These are phyloP conservation scores for Ianthella basta DNA, from an alignment of 37 sponge, comb jelly and placozoan genomes.

Conservation along the genomic window DNA sequence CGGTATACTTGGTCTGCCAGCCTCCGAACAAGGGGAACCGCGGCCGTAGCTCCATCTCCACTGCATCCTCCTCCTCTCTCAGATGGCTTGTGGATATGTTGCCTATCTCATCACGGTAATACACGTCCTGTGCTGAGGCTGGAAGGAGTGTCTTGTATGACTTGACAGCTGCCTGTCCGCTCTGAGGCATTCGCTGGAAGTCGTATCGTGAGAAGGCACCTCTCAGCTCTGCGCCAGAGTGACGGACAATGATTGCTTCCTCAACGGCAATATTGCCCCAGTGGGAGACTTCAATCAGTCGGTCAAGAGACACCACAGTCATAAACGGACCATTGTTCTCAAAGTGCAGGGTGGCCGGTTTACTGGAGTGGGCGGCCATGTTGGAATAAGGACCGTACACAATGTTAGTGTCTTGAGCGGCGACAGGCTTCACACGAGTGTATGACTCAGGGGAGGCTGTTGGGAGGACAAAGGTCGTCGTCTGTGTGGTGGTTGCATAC, in stretches of 20 bases:
- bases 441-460: conserved; percentile 73
- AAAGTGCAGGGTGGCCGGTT: conserved; percentile 74
- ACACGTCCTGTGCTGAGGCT: conserved; percentile 88
- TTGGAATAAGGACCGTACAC: conserved; percentile 90
- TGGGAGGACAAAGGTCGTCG: conserved; percentile 66
- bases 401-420: conserved; percentile 55
- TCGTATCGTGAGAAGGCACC: conserved; percentile 88
- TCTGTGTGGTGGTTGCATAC: conserved; percentile 76
- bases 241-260: conserved; percentile 80
- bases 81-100: conserved; percentile 95
- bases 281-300: conserved; percentile 94
- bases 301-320: conserved; percentile 56
- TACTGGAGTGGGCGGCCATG: conserved; percentile 41
- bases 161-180: conserved; percentile 77
- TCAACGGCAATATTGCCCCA: conserved; percentile 99
- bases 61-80: conserved; percentile 80
- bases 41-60: conserved; percentile 84
- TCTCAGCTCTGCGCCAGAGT: conserved; percentile 74
- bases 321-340: conserved; percentile 95
- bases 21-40: conserved; percentile 98
- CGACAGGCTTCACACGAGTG: conserved; percentile 77
- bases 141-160: conserved; percentile 90
- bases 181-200: conserved; percentile 88
- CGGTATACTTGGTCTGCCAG: conserved; percentile 94
- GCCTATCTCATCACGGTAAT: conserved; percentile 97